phyloP scores from a whole-genome alignment of 2,113 vertebrate genomes.

The Tragulus kanchil region DNA sequence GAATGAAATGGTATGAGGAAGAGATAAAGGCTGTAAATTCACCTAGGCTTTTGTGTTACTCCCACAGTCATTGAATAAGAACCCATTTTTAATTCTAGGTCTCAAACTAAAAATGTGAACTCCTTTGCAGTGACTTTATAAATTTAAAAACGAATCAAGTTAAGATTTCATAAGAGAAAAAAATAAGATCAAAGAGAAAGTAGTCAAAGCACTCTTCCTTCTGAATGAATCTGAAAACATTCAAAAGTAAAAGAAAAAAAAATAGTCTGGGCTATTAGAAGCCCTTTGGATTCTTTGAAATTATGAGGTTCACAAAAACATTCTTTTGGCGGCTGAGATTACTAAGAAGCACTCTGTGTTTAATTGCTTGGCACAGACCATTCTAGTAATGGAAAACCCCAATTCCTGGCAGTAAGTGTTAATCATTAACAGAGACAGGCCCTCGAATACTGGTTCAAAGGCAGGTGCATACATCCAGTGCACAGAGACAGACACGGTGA shows the following conservation, averaged over 20 bases:
- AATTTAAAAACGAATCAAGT: neutral
- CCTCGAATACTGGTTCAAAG: neutral
- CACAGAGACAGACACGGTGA: conserved; percentile 44
- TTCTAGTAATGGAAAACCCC: conserved; percentile 45
- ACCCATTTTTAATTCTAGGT: neutral
- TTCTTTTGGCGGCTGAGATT: conserved; percentile 23
- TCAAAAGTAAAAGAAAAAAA: neutral
- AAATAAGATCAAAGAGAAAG: neutral
- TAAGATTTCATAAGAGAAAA: neutral
- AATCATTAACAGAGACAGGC: conserved; percentile 64
- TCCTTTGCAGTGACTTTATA: neutral
- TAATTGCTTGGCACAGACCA: conserved; percentile 1
- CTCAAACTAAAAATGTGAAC: neutral
- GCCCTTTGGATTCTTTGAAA: neutral
- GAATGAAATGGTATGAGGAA: neutral
- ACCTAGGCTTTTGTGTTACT: neutral
- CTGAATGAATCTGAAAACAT: neutral
- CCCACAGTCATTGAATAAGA: neutral
- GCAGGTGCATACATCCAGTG: conserved; percentile 36
- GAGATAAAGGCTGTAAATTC: neutral
- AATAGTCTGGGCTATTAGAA: neutral
- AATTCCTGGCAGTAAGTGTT: conserved; percentile 40
- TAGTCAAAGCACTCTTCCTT: neutral
- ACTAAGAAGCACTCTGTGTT: neutral
- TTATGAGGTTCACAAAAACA: neutral